These are phyloP conservation scores for Nannoperca obscura DNA, from an alignment of 2,797 vertebrate genomes.

Conservation along the genomic window DNA sequence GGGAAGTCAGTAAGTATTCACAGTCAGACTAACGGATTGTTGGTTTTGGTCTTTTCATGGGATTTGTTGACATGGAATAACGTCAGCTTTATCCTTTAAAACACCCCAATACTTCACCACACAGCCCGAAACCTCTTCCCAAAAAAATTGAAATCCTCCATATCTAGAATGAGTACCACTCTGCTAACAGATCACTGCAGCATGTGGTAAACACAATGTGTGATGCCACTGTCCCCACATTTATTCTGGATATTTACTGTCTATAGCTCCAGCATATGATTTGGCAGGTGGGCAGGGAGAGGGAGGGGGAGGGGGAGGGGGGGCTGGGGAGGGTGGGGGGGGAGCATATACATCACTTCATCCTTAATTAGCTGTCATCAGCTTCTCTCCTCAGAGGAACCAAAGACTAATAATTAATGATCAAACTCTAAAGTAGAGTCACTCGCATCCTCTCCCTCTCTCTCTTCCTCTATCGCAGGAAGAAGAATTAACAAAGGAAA, in stretches of 20 bases:
- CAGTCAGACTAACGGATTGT: background rate
- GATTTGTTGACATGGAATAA: background rate
- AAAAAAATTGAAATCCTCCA: background rate
- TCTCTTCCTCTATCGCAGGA: slow-evolving; percentile 38
- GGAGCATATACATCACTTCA: slow-evolving; percentile 81
- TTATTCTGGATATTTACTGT: slow-evolving; percentile 59
- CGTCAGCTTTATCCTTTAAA: background rate
- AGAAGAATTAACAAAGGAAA: slow-evolving; percentile 59
- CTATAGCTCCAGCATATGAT: slow-evolving; percentile 61
- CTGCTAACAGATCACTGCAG: slow-evolving; percentile 33
- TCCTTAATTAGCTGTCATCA: slow-evolving; percentile 90
- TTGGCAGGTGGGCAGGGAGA: slow-evolving; percentile 70
- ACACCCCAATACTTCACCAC: background rate
- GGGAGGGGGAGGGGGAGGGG: background rate
- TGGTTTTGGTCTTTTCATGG: background rate
- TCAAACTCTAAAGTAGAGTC: slow-evolving; percentile 79
- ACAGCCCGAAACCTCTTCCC: background rate
- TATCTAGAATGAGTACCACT: background rate
- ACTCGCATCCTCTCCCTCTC: slow-evolving; percentile 47
- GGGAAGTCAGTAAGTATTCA: background rate
- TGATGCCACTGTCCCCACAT: slow-evolving; percentile 34
- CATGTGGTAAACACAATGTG: slow-evolving; percentile 45
- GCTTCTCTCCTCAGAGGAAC: slow-evolving; percentile 83
- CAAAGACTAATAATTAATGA: slow-evolving; percentile 88
- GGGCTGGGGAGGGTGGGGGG: background rate